A percentile compares a stretch with the other conserved stretches of the same genome.
These are phyloP conservation scores for Semaprochilodus insignis DNA, from an alignment of 2,797 vertebrate species.

Conservation along the genomic window DNA sequence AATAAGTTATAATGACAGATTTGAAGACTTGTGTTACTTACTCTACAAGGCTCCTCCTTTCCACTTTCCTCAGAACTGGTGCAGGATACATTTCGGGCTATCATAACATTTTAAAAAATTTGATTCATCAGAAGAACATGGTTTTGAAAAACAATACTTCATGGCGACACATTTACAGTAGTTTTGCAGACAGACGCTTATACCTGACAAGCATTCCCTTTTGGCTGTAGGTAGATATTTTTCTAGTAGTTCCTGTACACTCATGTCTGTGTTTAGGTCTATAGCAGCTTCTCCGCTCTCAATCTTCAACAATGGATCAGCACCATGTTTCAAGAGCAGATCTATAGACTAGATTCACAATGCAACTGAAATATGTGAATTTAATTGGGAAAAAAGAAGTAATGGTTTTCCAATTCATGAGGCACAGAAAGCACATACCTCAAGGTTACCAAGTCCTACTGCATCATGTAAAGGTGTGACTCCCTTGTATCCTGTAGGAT, in stretches of 20 bases:
- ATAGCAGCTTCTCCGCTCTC: slow-evolving; percentile 45
- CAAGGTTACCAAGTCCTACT: slow-evolving; percentile 68
- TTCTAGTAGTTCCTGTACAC: slow-evolving; percentile 43
- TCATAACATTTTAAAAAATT: neutral
- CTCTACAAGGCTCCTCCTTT: neutral
- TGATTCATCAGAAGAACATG: neutral
- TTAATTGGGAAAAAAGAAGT: neutral
- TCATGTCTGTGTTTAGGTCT: slow-evolving; percentile 45
- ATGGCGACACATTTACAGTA: neutral
- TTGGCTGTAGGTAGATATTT: slow-evolving; percentile 38
- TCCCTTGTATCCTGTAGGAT: slow-evolving; percentile 69
- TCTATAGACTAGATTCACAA: slow-evolving; percentile 52
- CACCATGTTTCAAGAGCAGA: slow-evolving; percentile 59
- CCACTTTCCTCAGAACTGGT: neutral
- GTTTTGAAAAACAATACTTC: neutral
- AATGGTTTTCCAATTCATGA: neutral
- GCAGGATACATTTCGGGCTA: slow-evolving; percentile 6
- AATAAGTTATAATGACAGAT: neutral
- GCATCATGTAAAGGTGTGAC: slow-evolving; percentile 80
- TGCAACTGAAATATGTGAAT: neutral
- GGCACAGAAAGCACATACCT: slow-evolving; percentile 68
- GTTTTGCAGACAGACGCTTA: neutral
- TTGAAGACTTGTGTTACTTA: slow-evolving; percentile 24
- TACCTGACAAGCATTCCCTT: slow-evolving; percentile 24
- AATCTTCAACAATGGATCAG: slow-evolving; percentile 54